Evolutionary conservation across 2,113 vertebrate species (phyloP), one percentile per base, ranked within the genome.

Genomic region (Chionis minor): DNA sequence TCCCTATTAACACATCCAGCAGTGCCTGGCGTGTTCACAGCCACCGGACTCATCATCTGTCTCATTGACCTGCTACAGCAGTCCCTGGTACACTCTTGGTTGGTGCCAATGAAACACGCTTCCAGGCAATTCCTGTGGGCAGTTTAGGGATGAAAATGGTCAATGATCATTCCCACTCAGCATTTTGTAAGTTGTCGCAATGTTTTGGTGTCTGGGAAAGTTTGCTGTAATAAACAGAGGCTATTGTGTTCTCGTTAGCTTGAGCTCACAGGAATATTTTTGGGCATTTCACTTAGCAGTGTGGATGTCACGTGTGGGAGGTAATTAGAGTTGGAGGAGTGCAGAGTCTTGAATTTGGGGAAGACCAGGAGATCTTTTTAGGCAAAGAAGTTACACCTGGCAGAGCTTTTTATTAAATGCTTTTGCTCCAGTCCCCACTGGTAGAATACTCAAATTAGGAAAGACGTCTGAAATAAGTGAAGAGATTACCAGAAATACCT

Each of bases 121-220:
- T 58, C 75, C 61, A 47, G 21, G 9, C 44, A 83, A 26, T 11
- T 91, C 58, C 65, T 47, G 71, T 67, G 33, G 45, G 33, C 13
- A 21, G 30, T 12, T 83, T 35, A 83, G 72, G 71, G 49, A 27
- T 55, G 45, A 54, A 15, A 75, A 35, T 35, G n/a, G 80, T 33
- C 71, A 56, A 0, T 0, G 1, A 66, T 51, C 47, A 51, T 85
- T 81, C 30, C 54, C 1, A 0, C 56, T 38, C 4, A 9, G n/a
- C 40, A 33, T 58, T 88, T 55, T 33, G 7, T 59, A n/a, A 52
- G 20, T 51, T 27, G 13, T 72, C 27, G 3, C 54, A 88, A 32
- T 10, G 14, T 54, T 92, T 45, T 78, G 54, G 23, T 26, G 6
- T n/a, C 75, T 45, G 22, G 86, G 88, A 80, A 71, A 18, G 15